Evolutionary conservation across 64 coral and sea anemone species (phyloP), one percentile per base, ranked within the genome.

Genomic region (Stichodactyla mertensii): DNA sequence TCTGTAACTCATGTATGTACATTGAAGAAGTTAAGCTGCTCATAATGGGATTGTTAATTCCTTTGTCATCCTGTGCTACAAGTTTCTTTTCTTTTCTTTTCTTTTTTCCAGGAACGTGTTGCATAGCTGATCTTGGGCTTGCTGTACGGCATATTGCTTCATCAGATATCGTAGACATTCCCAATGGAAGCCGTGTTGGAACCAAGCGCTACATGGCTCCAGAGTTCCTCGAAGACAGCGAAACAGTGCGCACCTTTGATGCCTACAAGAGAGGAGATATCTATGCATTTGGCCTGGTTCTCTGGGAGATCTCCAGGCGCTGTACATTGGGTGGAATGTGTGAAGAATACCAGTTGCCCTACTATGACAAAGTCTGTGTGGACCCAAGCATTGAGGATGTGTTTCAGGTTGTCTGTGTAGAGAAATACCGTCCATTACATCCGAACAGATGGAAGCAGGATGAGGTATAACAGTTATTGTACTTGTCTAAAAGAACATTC

Each of bases 191-290:
- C 54, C 78, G 78, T 16, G 93, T 95, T 28, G 97, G 97, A 64
- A 99, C 93, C 55, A 92, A 90, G 18, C 74, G 97, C n/a, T 99
- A 99, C 60, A 99, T 99, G 97, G 86, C 97, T 22, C 97, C 97
- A 54, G 97, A 99, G 31, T 66, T 99, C 51, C 82, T 99, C 6
- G 91, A 92, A 31, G 97, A 95, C n/a, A 88, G 79, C 2, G 79
- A 95, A 18, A 55, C 89, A 53, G 80, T 85, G 5, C 89, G 74
- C 19, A 87, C 78, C 28, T 92, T 99, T 67, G 91, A 99, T 71
- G 92, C 97, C 8, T 99, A 90, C 57, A 99, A 99, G 70, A 85
- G 91, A 79, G 93, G 89, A 66, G 97, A 99, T 90, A 79, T 99
- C 56, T 99, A 99, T 88, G 91, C 97, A 4, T 95, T 99, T 99